phyloP scores from a whole-genome alignment of 2,888 invertebrate genomes.

The Drosophila sordidapex region DNA sequence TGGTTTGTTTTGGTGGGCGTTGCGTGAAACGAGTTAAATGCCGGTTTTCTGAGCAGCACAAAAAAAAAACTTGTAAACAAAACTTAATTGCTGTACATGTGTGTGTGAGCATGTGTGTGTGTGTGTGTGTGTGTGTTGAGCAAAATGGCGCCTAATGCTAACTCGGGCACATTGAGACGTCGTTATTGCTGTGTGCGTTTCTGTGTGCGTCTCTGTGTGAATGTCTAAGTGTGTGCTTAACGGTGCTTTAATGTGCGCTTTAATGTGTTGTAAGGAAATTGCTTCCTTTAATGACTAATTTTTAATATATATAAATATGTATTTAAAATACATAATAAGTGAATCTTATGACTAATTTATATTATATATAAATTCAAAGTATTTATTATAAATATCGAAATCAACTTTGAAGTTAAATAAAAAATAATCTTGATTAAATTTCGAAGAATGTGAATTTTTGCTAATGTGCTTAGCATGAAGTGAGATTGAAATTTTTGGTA shows the following conservation, averaged over 20 bases:
- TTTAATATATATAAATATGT: neutral
- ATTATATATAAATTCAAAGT: neutral
- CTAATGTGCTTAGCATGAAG: neutral
- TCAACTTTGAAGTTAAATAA: neutral
- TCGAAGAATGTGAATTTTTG: neutral
- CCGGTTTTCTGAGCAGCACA: conserved; percentile 53
- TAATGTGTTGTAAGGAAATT: conserved; percentile 17
- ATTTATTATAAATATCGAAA: neutral
- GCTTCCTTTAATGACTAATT: neutral
- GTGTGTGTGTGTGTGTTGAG: conserved; percentile 25
- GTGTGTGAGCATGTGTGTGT: conserved; percentile 15
- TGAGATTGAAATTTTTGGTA: neutral
- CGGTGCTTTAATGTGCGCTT: conserved; percentile 42
- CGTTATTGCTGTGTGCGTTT: conserved; percentile 54
- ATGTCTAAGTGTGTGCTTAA: conserved; percentile 5
- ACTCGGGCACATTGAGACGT: conserved; percentile 65
- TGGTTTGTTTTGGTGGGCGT: conserved; percentile 72
- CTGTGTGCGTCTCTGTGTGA: conserved; percentile 22
- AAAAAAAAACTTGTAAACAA: conserved; percentile 73
- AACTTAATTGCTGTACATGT: conserved; percentile 55
- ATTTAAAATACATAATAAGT: neutral
- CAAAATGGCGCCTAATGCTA: conserved; percentile 66
- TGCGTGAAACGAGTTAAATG: conserved; percentile 72
- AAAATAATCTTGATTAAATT: neutral
- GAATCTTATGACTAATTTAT: neutral